Base-by-base conservation (phyloP, 2,797 vertebrate species). In the Intellagama lesueurii region DNA sequence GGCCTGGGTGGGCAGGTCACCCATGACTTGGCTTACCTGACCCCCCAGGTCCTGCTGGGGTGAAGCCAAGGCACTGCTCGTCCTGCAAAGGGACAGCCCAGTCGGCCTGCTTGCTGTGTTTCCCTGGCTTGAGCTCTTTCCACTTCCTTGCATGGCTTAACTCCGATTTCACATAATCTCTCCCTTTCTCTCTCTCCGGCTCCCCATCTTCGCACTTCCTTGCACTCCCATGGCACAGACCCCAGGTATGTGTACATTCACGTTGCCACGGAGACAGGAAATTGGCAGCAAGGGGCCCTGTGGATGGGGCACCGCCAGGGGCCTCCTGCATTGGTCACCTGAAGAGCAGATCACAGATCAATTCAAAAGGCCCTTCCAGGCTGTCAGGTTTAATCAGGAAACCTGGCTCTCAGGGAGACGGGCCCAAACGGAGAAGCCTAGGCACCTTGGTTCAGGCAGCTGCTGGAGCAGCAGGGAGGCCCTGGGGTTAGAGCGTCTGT, bases 251-350 rank as follows among this genome's bases (percentile, higher is more conserved):
- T 76, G 64, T 80, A 24, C 0, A 0, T 83, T 0, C 60, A 7
- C 47, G 85, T 91, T 91, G 85, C 92, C 92, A 92, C 49, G 8
- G 92, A 0, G 2, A 94, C 89, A 0, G 1, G 85, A 77, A 76
- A 75, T 68, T 17, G 0, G 0, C 0, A 0, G 6, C 14, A 85
- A 0, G 6, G 9, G 80, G 19, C 60, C 1, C 16, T 0, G 83
- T 44, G 87, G 86, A 40, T 28, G 90, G 85, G 7, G 79, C 0
- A 56, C 52, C 52, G 3, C 47, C 52, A 80, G 87, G 1, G 80
- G 1, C 0, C 0, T 49, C 87, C 88, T 52, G 3, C 0, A 0
- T 49, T 0, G 0, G 64, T 19, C 5, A 17, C 44, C 75, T n/a
- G 47, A 3, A 81, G 68, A 56, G 11, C 0, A 0, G 24, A 0